Evolutionary conservation across 2,888 invertebrate genomes (phyloP).

Genomic region (Psococerastis gibbosa): DNA sequence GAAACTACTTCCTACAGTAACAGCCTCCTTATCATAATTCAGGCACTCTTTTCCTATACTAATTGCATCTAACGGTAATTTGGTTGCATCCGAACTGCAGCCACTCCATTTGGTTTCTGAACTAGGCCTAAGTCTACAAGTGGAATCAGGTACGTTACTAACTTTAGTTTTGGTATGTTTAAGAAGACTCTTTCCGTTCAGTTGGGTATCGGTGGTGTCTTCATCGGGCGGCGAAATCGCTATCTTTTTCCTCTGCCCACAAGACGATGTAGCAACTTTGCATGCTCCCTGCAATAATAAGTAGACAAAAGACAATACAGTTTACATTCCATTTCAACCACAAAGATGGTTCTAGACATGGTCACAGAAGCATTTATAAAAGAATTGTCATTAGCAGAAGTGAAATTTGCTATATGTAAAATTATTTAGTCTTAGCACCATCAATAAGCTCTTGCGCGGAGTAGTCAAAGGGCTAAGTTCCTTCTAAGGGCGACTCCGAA

Average conservation of each 20-base stretch:
- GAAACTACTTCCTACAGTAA: constrained; percentile 4
- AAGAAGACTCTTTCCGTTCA: background rate
- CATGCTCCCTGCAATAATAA: background rate
- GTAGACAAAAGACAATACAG: too few species aligned
- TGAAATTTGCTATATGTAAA: too few species aligned
- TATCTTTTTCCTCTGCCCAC: background rate
- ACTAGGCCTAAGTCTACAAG: background rate
- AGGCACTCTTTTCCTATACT: constrained; percentile 8
- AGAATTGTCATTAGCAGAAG: too few species aligned
- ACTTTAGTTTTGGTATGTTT: constrained; percentile 4
- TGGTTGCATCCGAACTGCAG: constrained; percentile 1
- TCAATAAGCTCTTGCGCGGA: too few species aligned
- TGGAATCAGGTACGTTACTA: constrained; percentile 7
- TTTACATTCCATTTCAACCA: too few species aligned
- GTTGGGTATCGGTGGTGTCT: background rate
- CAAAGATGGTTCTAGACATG: too few species aligned
- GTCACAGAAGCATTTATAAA: too few species aligned
- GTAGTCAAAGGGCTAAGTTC: too few species aligned
- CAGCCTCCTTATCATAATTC: constrained; percentile 9
- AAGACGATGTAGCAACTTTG: background rate
- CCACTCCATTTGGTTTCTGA: background rate
- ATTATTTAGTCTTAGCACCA: too few species aligned
- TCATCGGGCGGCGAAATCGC: too few species aligned
- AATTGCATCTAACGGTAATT: background rate
- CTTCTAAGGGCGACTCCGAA: too few species aligned